These are phyloP conservation scores for Melanostoma mellinum DNA, from an alignment of 2,888 invertebrate genomes.

Conservation along the genomic window DNA sequence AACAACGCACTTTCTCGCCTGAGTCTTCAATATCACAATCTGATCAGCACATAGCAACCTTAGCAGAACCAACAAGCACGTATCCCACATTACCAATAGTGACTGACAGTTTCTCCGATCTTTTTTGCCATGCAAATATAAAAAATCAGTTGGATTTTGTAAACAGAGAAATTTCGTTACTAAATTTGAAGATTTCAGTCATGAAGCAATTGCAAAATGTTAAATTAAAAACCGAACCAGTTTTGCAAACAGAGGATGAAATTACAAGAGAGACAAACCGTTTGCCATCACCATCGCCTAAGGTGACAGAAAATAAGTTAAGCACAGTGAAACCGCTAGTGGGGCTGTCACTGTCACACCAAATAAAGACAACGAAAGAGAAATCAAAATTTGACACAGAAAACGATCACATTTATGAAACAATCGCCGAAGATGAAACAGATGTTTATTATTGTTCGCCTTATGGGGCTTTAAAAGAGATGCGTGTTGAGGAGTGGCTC, in stretches of 20 bases:
- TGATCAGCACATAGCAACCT: conserved; percentile 28
- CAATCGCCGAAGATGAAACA: conserved; percentile 84
- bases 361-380: too few relatives aligned
- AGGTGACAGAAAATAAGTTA: conserved; percentile 5
- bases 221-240: too few relatives aligned
- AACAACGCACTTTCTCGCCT: conserved; percentile 69
- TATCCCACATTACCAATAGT: conserved; percentile 29
- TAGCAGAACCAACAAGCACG: conserved; percentile 13
- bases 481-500: conserved; percentile 74
- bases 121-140: conserved; percentile 75
- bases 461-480: conserved; percentile 80
- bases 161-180: conserved; percentile 83
- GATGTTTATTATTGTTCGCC: conserved; percentile 85
- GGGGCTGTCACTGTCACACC: too few relatives aligned
- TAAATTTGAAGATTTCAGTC: conserved; percentile 85
- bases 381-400: conserved; percentile 77
- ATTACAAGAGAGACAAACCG: neutral
- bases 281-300: neutral
- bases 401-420: conserved; percentile 85
- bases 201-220: conserved; percentile 80
- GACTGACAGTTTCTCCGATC: conserved; percentile 71
- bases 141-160: conserved; percentile 80
- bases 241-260: conserved; percentile 42
- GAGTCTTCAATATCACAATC: conserved; percentile 69
- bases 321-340: too few relatives aligned